These are phyloP conservation scores for Lucilia cuprina DNA, from an alignment of 1,140 invertebrate species.

Conservation along the genomic window DNA sequence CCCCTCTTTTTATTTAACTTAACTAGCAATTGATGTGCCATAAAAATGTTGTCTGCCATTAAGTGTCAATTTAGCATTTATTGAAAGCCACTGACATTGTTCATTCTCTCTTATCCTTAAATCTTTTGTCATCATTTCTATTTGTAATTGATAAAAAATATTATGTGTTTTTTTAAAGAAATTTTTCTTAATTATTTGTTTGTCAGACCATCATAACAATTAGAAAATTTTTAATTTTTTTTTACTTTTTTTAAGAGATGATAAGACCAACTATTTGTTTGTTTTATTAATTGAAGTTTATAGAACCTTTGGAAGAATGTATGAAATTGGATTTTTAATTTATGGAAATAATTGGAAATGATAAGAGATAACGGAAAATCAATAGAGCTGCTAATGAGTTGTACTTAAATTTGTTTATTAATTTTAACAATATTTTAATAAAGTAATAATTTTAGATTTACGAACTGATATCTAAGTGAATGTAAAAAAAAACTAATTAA, in stretches of 20 bases:
- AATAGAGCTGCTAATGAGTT: no score
- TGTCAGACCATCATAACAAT: slow-evolving; percentile 23
- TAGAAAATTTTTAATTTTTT: slow-evolving; percentile 6
- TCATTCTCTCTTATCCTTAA: slow-evolving; percentile 13
- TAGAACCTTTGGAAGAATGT: not conserved
- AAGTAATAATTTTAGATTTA: no score
- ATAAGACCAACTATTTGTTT: slow-evolving; percentile 16
- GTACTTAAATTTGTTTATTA: no score
- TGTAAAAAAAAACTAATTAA: no score
- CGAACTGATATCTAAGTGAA: no score
- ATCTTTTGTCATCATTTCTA: not conserved
- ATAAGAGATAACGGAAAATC: no score
- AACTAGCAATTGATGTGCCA: slow-evolving; percentile 16
- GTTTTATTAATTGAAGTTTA: slow-evolving; percentile 29
- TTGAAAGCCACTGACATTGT: slow-evolving; percentile 13
- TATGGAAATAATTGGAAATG: no score
- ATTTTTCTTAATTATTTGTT: slow-evolving; percentile 18
- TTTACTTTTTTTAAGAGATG: not conserved
- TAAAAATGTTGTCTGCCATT: slow-evolving; percentile 27
- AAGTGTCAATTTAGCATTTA: slow-evolving; percentile 33
- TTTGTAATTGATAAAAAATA: not conserved
- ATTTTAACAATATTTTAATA: no score
- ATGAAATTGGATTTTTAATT: no score
- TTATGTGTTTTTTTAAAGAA: not conserved
- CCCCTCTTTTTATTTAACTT: not conserved